Evolutionary conservation across 2,113 vertebrate genomes (phyloP).

Genomic region (Eidolon helvum): DNA sequence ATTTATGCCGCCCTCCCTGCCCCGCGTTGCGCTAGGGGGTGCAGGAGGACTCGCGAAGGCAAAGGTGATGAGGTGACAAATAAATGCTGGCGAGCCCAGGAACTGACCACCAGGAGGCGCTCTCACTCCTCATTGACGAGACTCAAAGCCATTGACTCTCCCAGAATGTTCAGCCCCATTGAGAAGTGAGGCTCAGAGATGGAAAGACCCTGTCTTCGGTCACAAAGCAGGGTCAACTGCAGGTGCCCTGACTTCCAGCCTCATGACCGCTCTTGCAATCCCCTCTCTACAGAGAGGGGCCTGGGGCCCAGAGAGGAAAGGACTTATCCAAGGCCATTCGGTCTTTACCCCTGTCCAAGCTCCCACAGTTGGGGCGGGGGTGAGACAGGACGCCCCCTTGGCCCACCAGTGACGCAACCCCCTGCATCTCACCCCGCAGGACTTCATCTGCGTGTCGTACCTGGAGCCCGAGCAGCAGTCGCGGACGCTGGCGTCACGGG

Average conservation of each 20-base stretch:
- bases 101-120: background rate
- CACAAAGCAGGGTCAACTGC: background rate
- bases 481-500: slow-evolving; percentile 90
- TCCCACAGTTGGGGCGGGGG: background rate
- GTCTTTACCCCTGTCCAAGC: background rate
- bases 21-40: background rate
- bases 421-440: slow-evolving; percentile 80
- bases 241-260: background rate
- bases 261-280: background rate
- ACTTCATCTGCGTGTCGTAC: slow-evolving; percentile 94
- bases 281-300: background rate
- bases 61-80: too few species aligned
- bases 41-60: background rate
- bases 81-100: background rate
- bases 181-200: background rate
- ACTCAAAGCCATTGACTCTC: background rate
- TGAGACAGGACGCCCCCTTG: background rate
- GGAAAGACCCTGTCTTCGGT: background rate
- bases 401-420: background rate
- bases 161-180: fast-evolving
- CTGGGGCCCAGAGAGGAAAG: background rate
- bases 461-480: slow-evolving; percentile 86
- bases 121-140: background rate
- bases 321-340: background rate
- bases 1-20: background rate